phyloP scores from a whole-genome alignment of 2,888 invertebrate genomes.

The Apodemia zela region DNA sequence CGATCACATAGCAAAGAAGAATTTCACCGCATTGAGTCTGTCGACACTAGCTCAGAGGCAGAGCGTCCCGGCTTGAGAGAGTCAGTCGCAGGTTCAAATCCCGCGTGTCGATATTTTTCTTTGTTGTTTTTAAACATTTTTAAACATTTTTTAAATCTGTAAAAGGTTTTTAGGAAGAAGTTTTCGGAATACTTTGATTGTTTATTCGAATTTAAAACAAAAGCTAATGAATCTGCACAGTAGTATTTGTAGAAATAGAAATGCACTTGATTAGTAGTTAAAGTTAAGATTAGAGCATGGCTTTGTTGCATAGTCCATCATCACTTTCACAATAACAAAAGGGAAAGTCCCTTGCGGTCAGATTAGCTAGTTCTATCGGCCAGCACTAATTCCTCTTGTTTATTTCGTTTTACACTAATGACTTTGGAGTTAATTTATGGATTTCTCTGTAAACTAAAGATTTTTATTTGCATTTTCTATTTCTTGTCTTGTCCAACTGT shows the following conservation, averaged over 20 bases:
- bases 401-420: slow-evolving; percentile 63
- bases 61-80: too few species aligned
- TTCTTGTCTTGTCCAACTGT: neutral
- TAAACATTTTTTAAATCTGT: too few species aligned
- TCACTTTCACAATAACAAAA: slow-evolving; percentile 78
- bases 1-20: too few species aligned
- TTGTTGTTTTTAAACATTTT: too few species aligned
- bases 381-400: slow-evolving; percentile 70
- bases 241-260: slow-evolving; percentile 19
- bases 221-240: neutral
- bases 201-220: neutral
- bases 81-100: too few species aligned
- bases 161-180: too few species aligned
- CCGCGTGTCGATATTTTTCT: too few species aligned
- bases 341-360: slow-evolving; percentile 80
- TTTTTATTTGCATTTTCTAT: slow-evolving; percentile 21
- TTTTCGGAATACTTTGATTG: too few species aligned
- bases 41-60: too few species aligned
- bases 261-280: slow-evolving; percentile 36
- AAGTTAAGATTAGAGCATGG: slow-evolving; percentile 58
- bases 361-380: slow-evolving; percentile 63
- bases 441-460: slow-evolving; percentile 15
- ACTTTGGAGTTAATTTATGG: slow-evolving; percentile 27
- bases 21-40: too few species aligned
- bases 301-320: slow-evolving; percentile 68